phyloP scores from a whole-genome alignment of 2,113 vertebrate genomes.

The Girardinichthys multiradiatus region DNA sequence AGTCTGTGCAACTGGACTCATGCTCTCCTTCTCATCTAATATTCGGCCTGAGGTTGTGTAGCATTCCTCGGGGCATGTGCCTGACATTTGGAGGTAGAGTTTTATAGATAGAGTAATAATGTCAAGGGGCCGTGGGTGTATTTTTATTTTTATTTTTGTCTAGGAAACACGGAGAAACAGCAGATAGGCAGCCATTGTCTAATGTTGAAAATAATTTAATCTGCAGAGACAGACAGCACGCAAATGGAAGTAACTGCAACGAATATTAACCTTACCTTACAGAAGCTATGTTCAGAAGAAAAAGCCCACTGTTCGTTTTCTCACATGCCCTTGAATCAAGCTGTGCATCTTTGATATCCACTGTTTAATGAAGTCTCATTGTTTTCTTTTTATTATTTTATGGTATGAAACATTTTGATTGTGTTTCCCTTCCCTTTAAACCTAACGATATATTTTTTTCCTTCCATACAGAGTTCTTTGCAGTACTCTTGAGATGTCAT shows the following conservation, averaged over 20 bases:
- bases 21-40: conserved; percentile 58
- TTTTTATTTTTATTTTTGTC: conserved; percentile 36
- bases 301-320: neutral
- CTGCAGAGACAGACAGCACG: conserved; percentile 30
- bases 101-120: conserved; percentile 73
- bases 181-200: conserved; percentile 47
- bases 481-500: neutral
- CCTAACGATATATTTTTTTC: neutral
- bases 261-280: conserved; percentile 46
- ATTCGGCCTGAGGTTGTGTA: conserved; percentile 64
- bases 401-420: neutral
- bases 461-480: neutral
- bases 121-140: conserved; percentile 61
- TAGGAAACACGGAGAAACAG: conserved; percentile 37
- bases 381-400: neutral
- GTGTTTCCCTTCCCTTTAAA: neutral
- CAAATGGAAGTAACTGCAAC: conserved; percentile 44
- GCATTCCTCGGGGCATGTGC: conserved; percentile 69
- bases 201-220: conserved; percentile 58
- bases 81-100: conserved; percentile 76
- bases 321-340: neutral
- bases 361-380: neutral
- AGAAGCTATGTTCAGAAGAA: conserved; percentile 8
- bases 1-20: conserved; percentile 17
- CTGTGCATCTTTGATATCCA: neutral